Conservation (phyloP, 1,140 invertebrate genomes). For the Lethrus apterus region DNA sequence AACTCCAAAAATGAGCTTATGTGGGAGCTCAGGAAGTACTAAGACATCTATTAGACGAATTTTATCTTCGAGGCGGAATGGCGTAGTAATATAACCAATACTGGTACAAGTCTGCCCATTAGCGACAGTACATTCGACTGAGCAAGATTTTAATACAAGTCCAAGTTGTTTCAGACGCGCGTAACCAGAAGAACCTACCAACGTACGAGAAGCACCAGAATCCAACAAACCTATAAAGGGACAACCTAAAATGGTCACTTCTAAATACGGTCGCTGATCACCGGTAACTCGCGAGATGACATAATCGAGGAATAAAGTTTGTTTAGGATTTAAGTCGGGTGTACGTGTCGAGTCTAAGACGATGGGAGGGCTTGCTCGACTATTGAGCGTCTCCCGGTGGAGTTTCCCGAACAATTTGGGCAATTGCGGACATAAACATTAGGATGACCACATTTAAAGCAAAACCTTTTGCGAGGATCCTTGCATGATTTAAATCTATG, state of each 20-base stretch:
- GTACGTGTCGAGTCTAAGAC: neutral
- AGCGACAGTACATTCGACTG: too few relatives aligned
- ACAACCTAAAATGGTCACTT: constrained; percentile 9
- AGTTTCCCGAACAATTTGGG: constrained; percentile 3
- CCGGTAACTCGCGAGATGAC: neutral
- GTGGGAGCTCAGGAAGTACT: too few relatives aligned
- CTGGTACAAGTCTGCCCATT: too few relatives aligned
- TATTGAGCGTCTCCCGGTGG: neutral
- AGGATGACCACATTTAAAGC: too few relatives aligned
- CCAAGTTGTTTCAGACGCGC: constrained; percentile 5
- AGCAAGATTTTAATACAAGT: neutral
- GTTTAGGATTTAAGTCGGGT: neutral
- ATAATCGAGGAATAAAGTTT: neutral
- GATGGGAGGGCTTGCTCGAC: neutral
- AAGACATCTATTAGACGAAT: too few relatives aligned
- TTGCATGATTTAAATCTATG: too few relatives aligned
- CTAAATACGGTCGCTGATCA: constrained; percentile 5
- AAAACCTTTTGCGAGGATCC: too few relatives aligned
- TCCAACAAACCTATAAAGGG: constrained; percentile 14
- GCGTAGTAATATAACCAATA: too few relatives aligned
- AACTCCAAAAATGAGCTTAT: too few relatives aligned
- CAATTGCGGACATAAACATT: too few relatives aligned
- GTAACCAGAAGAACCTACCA: constrained; percentile 11
- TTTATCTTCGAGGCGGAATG: too few relatives aligned
- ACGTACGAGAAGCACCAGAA: constrained; percentile 14